Base-by-base conservation (phyloP, 2,113 vertebrate species). In the Apeltes quadracus region DNA sequence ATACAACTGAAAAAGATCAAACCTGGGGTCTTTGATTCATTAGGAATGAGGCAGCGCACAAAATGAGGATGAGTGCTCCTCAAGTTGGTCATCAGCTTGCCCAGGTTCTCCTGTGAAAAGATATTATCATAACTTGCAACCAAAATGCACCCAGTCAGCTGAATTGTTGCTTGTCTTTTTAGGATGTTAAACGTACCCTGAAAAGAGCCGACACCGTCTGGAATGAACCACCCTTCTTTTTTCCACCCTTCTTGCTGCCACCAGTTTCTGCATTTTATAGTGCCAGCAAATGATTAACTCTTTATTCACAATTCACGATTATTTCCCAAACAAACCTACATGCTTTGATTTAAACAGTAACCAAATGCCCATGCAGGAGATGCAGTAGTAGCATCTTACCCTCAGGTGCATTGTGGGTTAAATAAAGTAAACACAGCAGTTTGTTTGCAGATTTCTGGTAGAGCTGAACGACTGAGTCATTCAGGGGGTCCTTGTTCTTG, bases 401-500 rank as follows among this genome's bases (percentile, higher is more conserved):
- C 0, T 90, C 90, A 68, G 50, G 0, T n/a, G 7, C 0, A 16
- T 58, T 22, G 76, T 90, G 90, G 3, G 85, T 0, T 18, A 54
- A 71, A 64, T 90, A 91, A 16, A 90, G 61, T 1, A 75, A 7
- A 0, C 4, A 0, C 23, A 91, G 36, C 43, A 91, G 82, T 70
- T 91, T 90, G 59, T 84, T 88, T 12, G 68, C 65, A 15, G 92
- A 78, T 64, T 93, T 93, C 67, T 91, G 89, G 72, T 91, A 93
- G 2, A 93, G 90, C 77, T 89, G 94, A 3, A 97, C 92, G 50
- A 97, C 96, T 0, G 96, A 96, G 74, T 98, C 96, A 0, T 98
- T 98, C 91, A 98, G 75, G 0, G 96, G 96, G 82, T 98, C 96
- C 77, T 98, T 98, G 90, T 97, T 98, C 83, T 98, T 97, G 59